Conservation (phyloP, 2,797 vertebrate species). For the Apogon hyalosoma region DNA sequence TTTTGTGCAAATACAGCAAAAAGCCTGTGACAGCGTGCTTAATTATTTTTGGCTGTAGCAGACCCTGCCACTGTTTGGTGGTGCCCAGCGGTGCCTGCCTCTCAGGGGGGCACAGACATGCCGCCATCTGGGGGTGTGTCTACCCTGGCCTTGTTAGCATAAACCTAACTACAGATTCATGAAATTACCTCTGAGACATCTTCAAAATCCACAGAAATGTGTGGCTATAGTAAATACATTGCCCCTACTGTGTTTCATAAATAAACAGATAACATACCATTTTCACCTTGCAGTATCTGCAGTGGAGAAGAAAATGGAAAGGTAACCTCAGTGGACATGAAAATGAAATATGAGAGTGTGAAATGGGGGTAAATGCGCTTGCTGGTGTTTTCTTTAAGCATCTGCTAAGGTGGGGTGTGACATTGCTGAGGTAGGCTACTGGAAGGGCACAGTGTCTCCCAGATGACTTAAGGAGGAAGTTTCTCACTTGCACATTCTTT, state of each 20-base stretch:
- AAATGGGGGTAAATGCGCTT: conserved; percentile 79
- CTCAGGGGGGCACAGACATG: conserved; percentile 72
- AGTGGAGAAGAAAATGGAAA: conserved; percentile 70
- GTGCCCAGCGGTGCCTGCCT: conserved; percentile 73
- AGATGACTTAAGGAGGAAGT: conserved; percentile 66
- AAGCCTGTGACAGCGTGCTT: conserved; percentile 83
- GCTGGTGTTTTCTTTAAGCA: conserved; percentile 80
- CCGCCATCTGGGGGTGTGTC: conserved; percentile 74
- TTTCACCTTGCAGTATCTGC: conserved; percentile 74
- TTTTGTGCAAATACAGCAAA: conserved; percentile 85
- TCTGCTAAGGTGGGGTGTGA: conserved; percentile 80
- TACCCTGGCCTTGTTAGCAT: conserved; percentile 75
- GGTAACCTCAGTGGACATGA: conserved; percentile 69
- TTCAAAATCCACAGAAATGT: conserved; percentile 68
- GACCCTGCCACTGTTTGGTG: conserved; percentile 74
- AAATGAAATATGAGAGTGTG: conserved; percentile 82
- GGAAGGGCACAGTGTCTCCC: conserved; percentile 78
- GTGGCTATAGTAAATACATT: conserved; percentile 61
- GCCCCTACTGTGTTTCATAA: conserved; percentile 64
- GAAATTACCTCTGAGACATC: conserved; percentile 73
- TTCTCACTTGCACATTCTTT: conserved; percentile 54
- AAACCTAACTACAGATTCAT: conserved; percentile 70
- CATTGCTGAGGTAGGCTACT: conserved; percentile 79
- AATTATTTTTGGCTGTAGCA: conserved; percentile 84
- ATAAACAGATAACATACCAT: conserved; percentile 73